Percentiles rank a stretch among this genome's conserved stretches.
These are phyloP conservation scores for Drosophila kanekoi DNA, from an alignment of 2,888 invertebrate genomes.

Conservation along the genomic window DNA sequence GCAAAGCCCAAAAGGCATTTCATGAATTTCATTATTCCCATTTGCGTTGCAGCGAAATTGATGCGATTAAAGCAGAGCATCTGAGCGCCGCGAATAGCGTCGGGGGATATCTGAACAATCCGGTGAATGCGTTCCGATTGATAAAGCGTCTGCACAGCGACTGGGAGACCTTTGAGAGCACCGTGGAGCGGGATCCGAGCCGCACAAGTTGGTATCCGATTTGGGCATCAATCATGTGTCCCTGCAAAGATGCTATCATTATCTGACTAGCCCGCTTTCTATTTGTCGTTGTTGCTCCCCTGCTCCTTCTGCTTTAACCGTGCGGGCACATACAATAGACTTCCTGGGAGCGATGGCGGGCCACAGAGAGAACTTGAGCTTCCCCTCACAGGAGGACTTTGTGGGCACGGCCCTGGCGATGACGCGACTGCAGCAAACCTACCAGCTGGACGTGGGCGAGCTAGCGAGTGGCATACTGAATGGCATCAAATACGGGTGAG, in stretches of 20 bases:
- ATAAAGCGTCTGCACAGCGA: constrained; percentile 97
- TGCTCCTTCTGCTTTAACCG: not conserved
- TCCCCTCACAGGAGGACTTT: constrained; percentile 96
- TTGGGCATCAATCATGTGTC: constrained; percentile 23
- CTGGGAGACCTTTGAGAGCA: constrained; percentile 92
- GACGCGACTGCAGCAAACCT: constrained; percentile 97
- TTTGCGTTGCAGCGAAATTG: constrained; percentile 84
- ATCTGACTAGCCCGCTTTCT: constrained; percentile 27
- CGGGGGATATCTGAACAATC: constrained; percentile 94
- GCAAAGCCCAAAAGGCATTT: constrained; percentile 17
- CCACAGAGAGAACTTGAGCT: constrained; percentile 90
- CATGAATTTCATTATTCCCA: constrained; percentile 1
- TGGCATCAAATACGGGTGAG: constrained; percentile 92
- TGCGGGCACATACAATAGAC: constrained; percentile 84
- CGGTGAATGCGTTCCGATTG: constrained; percentile 96
- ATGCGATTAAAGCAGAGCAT: constrained; percentile 90
- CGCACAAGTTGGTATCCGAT: constrained; percentile 83
- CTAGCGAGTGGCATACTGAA: constrained; percentile 94
- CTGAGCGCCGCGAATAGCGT: constrained; percentile 90
- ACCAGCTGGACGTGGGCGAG: constrained; percentile 93
- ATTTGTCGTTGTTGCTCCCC: not conserved
- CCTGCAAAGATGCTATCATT: constrained; percentile 8
- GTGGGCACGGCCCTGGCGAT: constrained; percentile 97
- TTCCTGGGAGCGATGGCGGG: constrained; percentile 91
- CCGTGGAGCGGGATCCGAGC: constrained; percentile 89